Evolutionary conservation across 2,797 vertebrate genomes (phyloP), one percentile per base, ranked within the genome.

Genomic region (Tapirus indicus): DNA sequence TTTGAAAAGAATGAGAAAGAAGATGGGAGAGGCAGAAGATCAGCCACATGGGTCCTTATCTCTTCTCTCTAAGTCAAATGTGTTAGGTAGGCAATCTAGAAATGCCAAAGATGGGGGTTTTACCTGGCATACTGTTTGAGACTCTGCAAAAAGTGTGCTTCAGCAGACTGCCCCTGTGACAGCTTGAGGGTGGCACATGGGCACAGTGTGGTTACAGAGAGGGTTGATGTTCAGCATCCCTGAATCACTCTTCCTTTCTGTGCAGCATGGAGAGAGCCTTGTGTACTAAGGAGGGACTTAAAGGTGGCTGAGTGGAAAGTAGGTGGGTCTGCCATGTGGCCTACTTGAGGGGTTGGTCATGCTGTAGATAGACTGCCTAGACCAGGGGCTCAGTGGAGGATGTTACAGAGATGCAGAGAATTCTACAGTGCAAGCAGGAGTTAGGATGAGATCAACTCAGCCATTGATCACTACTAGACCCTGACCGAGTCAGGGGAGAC

Each of bases 241-340:
- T 9, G 13, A 69, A 9, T 27, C 23, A 23, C 0, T n/a, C 23
- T 38, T 68, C 27, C 41, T 79, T 64, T 7, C 12, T 54, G 18
- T n/a, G 41, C 5, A 4, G 7, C 20, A 10, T 25, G 5, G 6
- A 32, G 35, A 41, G 12, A 27, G 7, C 7, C 7, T 6, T 10
- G 7, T 29, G 10, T 52, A 84, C 16, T 44, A 54, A 72, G 32
- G 27, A 29, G 35, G 8, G 35, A 41, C 32, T 82, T n/a, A 2
- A 4, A 29, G 2, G 21, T 27, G 2, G 17, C 23, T 62, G 41
- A 23, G 13, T 29, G 32, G 52, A 27, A 2, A 47, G 29, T 2
- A 6, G 7, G 1, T 18, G 10, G 0, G 5, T 94, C 17, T 27
- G 21, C 21, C 14, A 11, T 5, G 8, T n/a, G 38, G 32, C 7